Percentiles rank a stretch among this genome's conserved stretches.
These are phyloP conservation scores for Serrognathus titanus DNA, from an alignment of 2,888 invertebrate species.

Conservation along the genomic window DNA sequence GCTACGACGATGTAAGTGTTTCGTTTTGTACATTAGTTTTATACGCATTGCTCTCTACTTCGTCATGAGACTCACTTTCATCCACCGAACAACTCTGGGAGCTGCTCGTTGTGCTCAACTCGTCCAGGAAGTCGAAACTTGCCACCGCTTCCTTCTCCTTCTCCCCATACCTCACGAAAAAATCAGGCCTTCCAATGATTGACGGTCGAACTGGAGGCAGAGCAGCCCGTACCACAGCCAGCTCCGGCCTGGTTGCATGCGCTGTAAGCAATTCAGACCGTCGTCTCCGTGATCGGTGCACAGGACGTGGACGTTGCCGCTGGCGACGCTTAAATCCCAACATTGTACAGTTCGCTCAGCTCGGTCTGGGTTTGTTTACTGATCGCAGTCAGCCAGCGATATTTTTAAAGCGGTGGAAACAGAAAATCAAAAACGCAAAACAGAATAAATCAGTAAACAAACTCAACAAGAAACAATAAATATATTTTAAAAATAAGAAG, in stretches of 20 bases:
- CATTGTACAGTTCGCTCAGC: conserved; percentile 41
- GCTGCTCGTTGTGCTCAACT: conserved; percentile 49
- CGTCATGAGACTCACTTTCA: conserved; percentile 18
- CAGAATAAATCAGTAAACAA: conserved; percentile 16
- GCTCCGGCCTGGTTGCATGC: conserved; percentile 58
- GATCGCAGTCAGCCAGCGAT: conserved; percentile 9
- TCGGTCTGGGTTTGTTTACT: conserved; percentile 24
- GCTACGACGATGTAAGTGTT: conserved; percentile 11
- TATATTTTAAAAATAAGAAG: neutral
- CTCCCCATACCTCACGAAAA: conserved; percentile 75
- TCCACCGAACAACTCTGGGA: conserved; percentile 38
- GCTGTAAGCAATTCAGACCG: conserved; percentile 53
- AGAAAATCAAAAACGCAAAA: neutral
- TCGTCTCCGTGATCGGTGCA: conserved; percentile 49
- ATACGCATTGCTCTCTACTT: conserved; percentile 6
- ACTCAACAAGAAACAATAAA: conserved; percentile 5
- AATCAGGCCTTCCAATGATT: conserved; percentile 73
- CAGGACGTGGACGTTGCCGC: conserved; percentile 45
- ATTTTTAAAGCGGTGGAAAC: neutral
- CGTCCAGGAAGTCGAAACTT: conserved; percentile 76
- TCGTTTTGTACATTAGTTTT: conserved; percentile 16
- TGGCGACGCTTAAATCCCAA: conserved; percentile 46
- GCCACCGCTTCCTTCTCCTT: conserved; percentile 75
- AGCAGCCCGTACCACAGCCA: conserved; percentile 56
- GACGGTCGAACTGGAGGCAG: conserved; percentile 58